These are phyloP conservation scores for Graphium colonna DNA, from an alignment of 2,888 invertebrate genomes.

Conservation along the genomic window DNA sequence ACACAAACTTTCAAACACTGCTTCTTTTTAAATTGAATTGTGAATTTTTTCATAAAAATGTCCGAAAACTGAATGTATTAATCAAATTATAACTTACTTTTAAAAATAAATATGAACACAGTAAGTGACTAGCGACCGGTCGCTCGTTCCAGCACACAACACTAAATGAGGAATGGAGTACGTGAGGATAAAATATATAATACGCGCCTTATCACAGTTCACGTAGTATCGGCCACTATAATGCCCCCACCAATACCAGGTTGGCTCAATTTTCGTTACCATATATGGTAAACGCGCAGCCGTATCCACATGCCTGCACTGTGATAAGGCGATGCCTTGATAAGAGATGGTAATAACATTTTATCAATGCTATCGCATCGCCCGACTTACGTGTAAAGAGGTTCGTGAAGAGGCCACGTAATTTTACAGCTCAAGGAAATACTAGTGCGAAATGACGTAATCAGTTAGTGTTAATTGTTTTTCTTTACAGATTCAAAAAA, in stretches of 20 bases:
- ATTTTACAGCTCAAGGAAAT: conserved; percentile 12
- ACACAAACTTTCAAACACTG: conserved; percentile 23
- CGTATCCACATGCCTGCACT: conserved; percentile 46
- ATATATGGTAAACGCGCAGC: conserved; percentile 85
- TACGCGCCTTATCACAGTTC: conserved; percentile 73
- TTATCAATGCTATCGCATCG: conserved; percentile 31
- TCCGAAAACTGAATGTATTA: background rate
- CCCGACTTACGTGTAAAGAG: conserved; percentile 12
- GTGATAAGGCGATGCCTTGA: conserved; percentile 46
- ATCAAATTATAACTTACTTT: conserved; percentile 55
- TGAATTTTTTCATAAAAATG: background rate
- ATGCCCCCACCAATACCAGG: conserved; percentile 83
- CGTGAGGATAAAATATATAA: conserved; percentile 78
- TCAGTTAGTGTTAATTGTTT: background rate
- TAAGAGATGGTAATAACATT: conserved; percentile 40
- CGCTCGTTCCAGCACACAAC: conserved; percentile 61
- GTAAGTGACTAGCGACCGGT: conserved; percentile 50
- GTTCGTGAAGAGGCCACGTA: conserved; percentile 14
- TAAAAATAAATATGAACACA: conserved; percentile 46
- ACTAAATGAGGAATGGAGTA: conserved; percentile 62
- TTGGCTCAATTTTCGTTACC: conserved; percentile 83
- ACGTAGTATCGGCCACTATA: conserved; percentile 72
- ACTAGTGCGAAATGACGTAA: conserved; percentile 22
- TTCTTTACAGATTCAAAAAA: no score
- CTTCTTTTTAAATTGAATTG: background rate